Base-by-base conservation (phyloP, 2,113 vertebrate species). In the Nibea albiflora region DNA sequence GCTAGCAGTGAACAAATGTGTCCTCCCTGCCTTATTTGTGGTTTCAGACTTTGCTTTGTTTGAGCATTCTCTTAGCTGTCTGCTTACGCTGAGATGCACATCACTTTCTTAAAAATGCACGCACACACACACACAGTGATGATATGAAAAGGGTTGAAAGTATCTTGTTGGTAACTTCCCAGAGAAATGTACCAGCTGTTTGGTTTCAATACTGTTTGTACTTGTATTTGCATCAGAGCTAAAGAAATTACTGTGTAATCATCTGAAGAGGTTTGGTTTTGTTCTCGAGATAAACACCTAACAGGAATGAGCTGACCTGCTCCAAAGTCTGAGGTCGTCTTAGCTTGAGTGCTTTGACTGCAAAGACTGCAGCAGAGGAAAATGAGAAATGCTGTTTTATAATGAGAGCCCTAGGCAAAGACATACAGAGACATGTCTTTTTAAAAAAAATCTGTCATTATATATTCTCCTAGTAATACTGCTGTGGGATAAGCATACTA, bases 351-450 rank as follows among this genome's bases (percentile, higher is more conserved):
- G 82, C 80, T 88, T 86, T 83, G 74, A 90, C 31, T 35, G 31
- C 76, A 85, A 91, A 89, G 89, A 91, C 85, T 79, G 82, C 78
- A 87, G 87, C 83, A 70, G 62, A 92, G 80, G 84, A 90, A 92
- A 92, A 92, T 90, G 90, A 90, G 88, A 91, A 89, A 90, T 89
- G 79, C 80, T 92, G 89, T 92, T 90, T 91, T 90, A 91, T 93
- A 90, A 92, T 85, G 89, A 90, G 79, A 90, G 91, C 93, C 89
- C 54, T 52, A 93, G 92, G 93, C 93, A 90, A 91, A 92, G 80
- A 81, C 85, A 90, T 84, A 90, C 88, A 90, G 81, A 92, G 78
- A 78, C 85, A 90, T 93, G 88, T 90, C 83, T 93, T 91, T 94
- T 86, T 26, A 26, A 71, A 91, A 92, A 87, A 92, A 92, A 90